These are phyloP conservation scores for Bombus ignitus DNA, from an alignment of 1,140 invertebrate genomes.

Conservation along the genomic window DNA sequence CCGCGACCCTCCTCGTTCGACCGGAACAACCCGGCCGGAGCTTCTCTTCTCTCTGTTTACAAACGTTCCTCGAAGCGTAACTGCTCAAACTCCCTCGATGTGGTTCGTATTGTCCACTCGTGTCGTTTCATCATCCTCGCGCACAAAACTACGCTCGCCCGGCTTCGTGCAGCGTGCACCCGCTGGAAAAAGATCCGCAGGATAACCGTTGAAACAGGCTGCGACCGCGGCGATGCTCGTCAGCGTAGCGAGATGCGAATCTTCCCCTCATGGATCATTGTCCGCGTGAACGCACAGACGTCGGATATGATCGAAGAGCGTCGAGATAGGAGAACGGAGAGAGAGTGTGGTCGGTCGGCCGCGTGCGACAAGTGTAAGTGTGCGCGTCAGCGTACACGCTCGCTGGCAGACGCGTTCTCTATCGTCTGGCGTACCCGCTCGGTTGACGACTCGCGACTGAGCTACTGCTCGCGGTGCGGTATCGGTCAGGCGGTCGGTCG, in stretches of 20 bases:
- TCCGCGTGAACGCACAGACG: conserved; percentile 12
- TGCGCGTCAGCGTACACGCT: conserved; percentile 52
- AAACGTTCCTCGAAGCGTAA: neutral
- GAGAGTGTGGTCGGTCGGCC: neutral
- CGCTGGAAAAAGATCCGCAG: neutral
- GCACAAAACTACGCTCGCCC: neutral
- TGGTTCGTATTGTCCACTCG: neutral
- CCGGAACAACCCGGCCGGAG: neutral
- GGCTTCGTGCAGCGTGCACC: neutral
- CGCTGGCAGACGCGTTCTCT: conserved; percentile 41
- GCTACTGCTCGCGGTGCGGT: conserved; percentile 31
- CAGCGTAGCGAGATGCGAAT: neutral
- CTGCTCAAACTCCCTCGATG: neutral
- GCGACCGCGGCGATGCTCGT: neutral
- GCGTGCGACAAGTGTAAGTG: conserved; percentile 32
- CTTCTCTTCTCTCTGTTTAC: conserved; percentile 24
- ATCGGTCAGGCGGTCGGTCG: conserved; percentile 20
- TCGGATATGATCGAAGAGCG: neutral
- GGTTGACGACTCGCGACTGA: conserved; percentile 79
- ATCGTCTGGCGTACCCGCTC: conserved; percentile 71
- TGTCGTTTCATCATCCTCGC: neutral
- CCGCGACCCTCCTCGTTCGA: conserved; percentile 18
- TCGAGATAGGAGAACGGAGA: neutral
- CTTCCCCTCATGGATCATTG: conserved; percentile 35
- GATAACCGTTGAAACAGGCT: neutral